Evolutionary conservation across 2,797 vertebrate genomes (phyloP).

Genomic region (Apodemus agrarius): DNA sequence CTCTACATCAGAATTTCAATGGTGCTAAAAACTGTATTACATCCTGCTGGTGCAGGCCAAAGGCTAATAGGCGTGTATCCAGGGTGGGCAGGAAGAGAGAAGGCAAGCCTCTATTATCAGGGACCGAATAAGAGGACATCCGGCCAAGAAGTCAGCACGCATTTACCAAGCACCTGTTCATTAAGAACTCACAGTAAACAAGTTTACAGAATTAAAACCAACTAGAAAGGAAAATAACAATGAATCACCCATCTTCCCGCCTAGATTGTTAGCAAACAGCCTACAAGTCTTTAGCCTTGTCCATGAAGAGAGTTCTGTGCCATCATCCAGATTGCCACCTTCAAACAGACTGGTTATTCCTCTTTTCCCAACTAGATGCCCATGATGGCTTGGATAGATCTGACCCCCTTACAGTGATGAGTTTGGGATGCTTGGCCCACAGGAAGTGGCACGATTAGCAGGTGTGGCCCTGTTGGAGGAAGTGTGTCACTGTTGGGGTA

Average conservation of each 20-base stretch:
- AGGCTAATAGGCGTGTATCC: neutral
- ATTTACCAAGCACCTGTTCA: neutral
- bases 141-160: neutral
- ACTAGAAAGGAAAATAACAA: neutral
- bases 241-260: neutral
- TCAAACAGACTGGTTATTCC: no score
- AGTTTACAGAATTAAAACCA: neutral
- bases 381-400: neutral
- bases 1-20: fast-evolving
- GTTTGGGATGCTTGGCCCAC: neutral
- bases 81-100: neutral
- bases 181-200: neutral
- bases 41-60: fast-evolving
- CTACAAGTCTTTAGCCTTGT: neutral
- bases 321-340: neutral
- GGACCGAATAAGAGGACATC: neutral
- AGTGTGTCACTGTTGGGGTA: neutral
- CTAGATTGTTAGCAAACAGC: neutral
- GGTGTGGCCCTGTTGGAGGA: neutral
- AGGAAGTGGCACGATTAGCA: neutral
- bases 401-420: neutral
- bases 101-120: neutral
- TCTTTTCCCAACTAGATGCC: neutral
- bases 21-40: neutral
- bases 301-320: neutral